Evolutionary conservation across 2,113 vertebrate species (phyloP).

Genomic region (Toxotes jaculatrix): DNA sequence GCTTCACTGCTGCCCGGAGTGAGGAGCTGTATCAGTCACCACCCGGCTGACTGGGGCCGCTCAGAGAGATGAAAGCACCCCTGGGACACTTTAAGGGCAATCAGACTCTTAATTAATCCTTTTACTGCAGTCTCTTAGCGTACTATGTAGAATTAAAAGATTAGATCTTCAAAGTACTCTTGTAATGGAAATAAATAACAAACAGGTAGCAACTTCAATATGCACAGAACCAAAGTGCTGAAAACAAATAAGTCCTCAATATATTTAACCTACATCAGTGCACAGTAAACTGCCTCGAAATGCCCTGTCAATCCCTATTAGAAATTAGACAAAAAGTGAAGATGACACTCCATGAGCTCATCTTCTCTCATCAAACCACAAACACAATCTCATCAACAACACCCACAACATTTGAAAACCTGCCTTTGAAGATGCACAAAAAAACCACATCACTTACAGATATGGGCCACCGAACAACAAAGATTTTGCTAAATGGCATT

Average conservation of each 20-base stretch:
- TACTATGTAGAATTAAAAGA: constrained; percentile 16
- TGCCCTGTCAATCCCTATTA: background rate
- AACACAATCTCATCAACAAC: constrained; percentile 24
- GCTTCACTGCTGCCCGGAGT: constrained; percentile 24
- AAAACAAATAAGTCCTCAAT: constrained; percentile 11
- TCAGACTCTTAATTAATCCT: constrained; percentile 54
- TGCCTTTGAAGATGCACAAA: constrained; percentile 32
- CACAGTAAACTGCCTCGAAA: constrained; percentile 24
- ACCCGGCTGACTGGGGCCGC: constrained; percentile 28
- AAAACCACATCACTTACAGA: constrained; percentile 43
- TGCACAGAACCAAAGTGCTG: constrained; percentile 26
- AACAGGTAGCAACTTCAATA: constrained; percentile 40
- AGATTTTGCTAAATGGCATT: constrained; percentile 57
- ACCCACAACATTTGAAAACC: constrained; percentile 28
- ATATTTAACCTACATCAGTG: constrained; percentile 6
- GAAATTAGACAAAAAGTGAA: constrained; percentile 15
- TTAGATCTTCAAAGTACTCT: constrained; percentile 39
- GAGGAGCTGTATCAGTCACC: constrained; percentile 26
- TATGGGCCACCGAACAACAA: constrained; percentile 55
- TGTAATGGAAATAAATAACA: constrained; percentile 31
- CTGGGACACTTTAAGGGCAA: constrained; percentile 43
- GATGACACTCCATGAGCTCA: background rate
- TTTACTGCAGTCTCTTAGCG: constrained; percentile 26
- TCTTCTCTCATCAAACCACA: background rate
- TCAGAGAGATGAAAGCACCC: constrained; percentile 41